These are phyloP conservation scores for Carassius carassius DNA, from an alignment of 2,113 vertebrate species.

Conservation along the genomic window DNA sequence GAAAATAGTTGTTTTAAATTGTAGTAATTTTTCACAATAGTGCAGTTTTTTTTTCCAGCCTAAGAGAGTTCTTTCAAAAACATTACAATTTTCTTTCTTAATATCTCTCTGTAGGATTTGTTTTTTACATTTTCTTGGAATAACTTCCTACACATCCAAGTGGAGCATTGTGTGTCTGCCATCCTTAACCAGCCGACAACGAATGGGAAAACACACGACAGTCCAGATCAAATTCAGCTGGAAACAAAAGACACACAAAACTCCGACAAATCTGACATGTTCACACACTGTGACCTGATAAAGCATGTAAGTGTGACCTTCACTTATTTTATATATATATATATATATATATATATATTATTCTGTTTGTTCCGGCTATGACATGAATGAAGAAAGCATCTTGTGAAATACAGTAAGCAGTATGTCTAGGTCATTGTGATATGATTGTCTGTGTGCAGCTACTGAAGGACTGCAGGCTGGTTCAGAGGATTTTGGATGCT, in stretches of 20 bases:
- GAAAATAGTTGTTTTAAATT: too few species aligned
- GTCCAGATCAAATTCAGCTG: slow-evolving; percentile 58
- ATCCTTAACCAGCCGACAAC: slow-evolving; percentile 83
- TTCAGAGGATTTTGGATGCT: slow-evolving; percentile 92
- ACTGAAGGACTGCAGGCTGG: slow-evolving; percentile 90
- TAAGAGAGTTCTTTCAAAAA: too few species aligned
- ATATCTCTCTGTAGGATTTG: slow-evolving; percentile 78
- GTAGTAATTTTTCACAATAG: too few species aligned
- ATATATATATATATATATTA: too few species aligned
- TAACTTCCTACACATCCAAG: slow-evolving; percentile 97
- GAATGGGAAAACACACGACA: slow-evolving; percentile 67
- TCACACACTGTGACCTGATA: slow-evolving; percentile 70
- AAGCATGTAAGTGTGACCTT: slow-evolving; percentile 79
- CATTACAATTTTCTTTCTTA: too few species aligned
- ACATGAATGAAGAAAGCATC: neutral
- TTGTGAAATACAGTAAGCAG: neutral
- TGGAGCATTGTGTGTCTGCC: slow-evolving; percentile 90
- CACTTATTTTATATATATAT: neutral
- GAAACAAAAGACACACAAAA: slow-evolving; percentile 46
- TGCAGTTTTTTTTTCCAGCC: neutral
- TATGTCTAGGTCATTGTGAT: neutral
- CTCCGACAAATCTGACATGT: slow-evolving; percentile 67
- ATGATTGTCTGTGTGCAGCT: slow-evolving; percentile 72
- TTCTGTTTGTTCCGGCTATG: neutral
- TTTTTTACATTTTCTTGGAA: slow-evolving; percentile 98